Evolutionary conservation across 1,140 invertebrate species (phyloP), one percentile per base, ranked within the genome.

Genomic region (Penaeus indicus): DNA sequence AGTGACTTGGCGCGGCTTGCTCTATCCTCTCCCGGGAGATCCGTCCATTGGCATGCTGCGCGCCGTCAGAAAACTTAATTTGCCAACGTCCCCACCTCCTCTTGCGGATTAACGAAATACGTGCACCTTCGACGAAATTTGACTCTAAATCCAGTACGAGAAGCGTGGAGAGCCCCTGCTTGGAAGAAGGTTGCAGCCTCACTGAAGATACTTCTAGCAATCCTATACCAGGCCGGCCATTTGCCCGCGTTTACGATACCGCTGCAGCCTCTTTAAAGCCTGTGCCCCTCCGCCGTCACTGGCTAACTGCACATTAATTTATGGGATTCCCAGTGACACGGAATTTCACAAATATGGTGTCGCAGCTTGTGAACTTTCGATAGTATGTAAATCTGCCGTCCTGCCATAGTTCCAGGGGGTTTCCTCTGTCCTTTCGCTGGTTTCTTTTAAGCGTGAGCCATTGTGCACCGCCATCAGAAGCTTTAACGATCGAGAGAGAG

Each of bases 241-340:
- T 90, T 90, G 84, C 80, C 85, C 89, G 89, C 85, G 89, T 90
- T 90, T 90, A 90, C 89, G 89, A 90, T 90, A 90, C 89, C 89
- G 85, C 89, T 90, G 89, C 89, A 86, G 84, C 84, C 89, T 90
- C 89, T 90, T 90, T 90, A 90, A 90, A 90, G 85, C 89, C 42
- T 90, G 84, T 90, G 85, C 84, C 89, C 89, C 89, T 86, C 81
- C 84, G 80, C 89, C 84, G 89, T 90, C 89, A 90, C 89, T 90
- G 89, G 89, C 89, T 90, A 90, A 90, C 89, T 90, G 89, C 89
- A 90, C 89, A 90, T 90, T 90, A 90, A 90, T 90, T 90, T 90
- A 90, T 90, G 89, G 89, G 85, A 86, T 86, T 90, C 89, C 67
- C 78, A 86, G 89, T 86, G 84, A 90, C 89, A 86, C 80, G 89